Percentiles rank a stretch among this genome's conserved stretches.
These are phyloP conservation scores for Scaptomyza polygonia DNA, from an alignment of 2,888 invertebrate species.

Conservation along the genomic window DNA sequence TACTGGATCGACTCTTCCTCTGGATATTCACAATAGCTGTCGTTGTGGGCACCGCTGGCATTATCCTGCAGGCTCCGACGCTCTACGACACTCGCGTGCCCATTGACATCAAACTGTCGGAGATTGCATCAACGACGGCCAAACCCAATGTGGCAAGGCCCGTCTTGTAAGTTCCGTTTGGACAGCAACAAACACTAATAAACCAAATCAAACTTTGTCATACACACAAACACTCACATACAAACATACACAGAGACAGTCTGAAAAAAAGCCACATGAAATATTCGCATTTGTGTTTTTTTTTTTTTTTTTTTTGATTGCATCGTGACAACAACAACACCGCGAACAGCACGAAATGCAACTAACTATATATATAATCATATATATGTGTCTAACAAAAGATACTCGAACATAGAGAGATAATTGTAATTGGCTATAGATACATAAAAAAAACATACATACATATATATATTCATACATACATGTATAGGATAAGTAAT, in stretches of 20 bases:
- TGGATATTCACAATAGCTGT: conserved; percentile 99
- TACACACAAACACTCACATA: conserved; percentile 6
- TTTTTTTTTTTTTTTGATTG: conserved; percentile 44
- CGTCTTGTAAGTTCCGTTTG: conserved; percentile 81
- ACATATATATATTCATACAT: conserved; percentile 22
- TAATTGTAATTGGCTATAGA: conserved; percentile 57
- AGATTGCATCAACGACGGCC: conserved; percentile 94
- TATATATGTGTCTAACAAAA: not conserved
- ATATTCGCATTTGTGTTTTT: conserved; percentile 64
- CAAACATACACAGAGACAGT: conserved; percentile 32
- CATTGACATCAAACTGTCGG: conserved; percentile 94
- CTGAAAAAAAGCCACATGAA: conserved; percentile 53
- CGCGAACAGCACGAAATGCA: conserved; percentile 37
- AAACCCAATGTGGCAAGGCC: conserved; percentile 88
- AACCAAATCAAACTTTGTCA: conserved; percentile 4
- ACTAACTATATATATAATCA: conserved; percentile 48
- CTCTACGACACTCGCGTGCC: conserved; percentile 95
- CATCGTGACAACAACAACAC: conserved; percentile 23
- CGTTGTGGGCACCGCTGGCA: conserved; percentile 96
- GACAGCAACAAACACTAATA: conserved; percentile 3
- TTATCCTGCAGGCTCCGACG: conserved; percentile 97
- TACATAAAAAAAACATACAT: no score
- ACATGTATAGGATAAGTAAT: conserved; percentile 21
- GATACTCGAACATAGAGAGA: conserved; percentile 22
- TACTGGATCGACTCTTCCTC: conserved; percentile 97